These are phyloP conservation scores for Catharus bicknelli DNA, from an alignment of 2,113 vertebrate genomes.

Conservation along the genomic window DNA sequence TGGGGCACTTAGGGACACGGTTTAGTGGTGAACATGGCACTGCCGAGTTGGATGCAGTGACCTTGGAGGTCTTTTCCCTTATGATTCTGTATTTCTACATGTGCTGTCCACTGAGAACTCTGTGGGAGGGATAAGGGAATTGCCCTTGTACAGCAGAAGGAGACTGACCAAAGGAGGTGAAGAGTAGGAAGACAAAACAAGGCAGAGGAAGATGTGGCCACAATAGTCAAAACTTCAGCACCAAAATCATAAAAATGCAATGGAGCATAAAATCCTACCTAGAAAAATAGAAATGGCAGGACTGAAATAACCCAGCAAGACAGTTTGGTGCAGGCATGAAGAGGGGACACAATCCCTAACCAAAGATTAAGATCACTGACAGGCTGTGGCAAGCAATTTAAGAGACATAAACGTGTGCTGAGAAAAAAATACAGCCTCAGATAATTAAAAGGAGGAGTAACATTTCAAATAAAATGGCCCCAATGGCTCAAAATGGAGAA, in stretches of 20 bases:
- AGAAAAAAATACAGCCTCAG: neutral
- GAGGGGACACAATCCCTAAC: accelerated
- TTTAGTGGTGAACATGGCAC: neutral
- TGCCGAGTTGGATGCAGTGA: neutral
- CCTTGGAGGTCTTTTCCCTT: neutral
- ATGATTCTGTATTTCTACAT: neutral
- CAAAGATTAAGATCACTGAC: neutral
- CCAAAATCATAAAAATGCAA: accelerated
- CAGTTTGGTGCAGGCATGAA: neutral
- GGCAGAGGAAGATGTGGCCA: neutral
- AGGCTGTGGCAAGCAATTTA: neutral
- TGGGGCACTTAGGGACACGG: neutral
- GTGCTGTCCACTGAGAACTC: neutral
- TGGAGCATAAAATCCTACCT: neutral
- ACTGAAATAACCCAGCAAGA: neutral
- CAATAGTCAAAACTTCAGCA: neutral
- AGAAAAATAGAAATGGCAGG: neutral
- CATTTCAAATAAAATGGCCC: neutral
- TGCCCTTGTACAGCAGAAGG: neutral
- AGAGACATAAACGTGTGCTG: neutral
- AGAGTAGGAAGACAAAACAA: neutral
- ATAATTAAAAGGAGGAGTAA: neutral
- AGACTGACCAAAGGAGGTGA: neutral
- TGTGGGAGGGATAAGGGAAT: neutral
- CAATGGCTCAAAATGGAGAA: neutral